Percentiles rank a stretch among this genome's conserved stretches.
phyloP scores from a whole-genome alignment of 1,140 invertebrate genomes.

The Ladona fulva region DNA sequence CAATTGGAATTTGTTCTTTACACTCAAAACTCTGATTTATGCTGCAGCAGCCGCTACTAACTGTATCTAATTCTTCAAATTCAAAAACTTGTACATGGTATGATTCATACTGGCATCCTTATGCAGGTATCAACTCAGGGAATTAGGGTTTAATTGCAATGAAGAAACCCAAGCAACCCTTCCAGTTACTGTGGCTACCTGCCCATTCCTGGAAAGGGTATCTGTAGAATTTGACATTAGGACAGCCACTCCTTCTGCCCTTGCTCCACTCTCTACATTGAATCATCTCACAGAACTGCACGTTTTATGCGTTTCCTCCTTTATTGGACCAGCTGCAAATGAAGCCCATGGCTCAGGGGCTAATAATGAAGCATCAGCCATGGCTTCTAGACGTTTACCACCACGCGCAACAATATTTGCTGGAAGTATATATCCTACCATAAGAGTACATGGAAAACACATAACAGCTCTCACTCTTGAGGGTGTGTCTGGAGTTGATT shows the following conservation, averaged over 20 bases:
- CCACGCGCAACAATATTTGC: constrained; percentile 2
- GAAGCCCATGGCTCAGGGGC: neutral
- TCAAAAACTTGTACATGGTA: neutral
- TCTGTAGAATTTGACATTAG: constrained; percentile 21
- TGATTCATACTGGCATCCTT: neutral
- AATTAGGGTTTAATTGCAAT: neutral
- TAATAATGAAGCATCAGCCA: neutral
- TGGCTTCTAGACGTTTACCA: neutral
- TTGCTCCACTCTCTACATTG: constrained; percentile 16
- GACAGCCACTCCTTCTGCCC: constrained; percentile 15
- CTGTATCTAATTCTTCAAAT: no score
- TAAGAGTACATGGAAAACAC: constrained; percentile 17
- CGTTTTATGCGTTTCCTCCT: constrained; percentile 19
- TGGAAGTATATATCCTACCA: constrained; percentile 20
- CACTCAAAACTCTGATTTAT: no score
- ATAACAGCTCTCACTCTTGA: constrained; percentile 19
- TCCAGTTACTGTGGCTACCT: neutral
- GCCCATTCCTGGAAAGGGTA: constrained; percentile 19
- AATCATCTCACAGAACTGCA: constrained; percentile 19
- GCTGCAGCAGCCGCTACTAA: no score
- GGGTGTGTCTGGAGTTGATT: constrained; percentile 19
- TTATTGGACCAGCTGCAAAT: constrained; percentile 13
- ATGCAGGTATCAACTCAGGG: neutral
- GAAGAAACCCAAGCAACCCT: constrained; percentile 3
- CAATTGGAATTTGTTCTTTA: no score